Evolutionary conservation across 2,113 vertebrate species (phyloP).

Genomic region (Centropus bengalensis): DNA sequence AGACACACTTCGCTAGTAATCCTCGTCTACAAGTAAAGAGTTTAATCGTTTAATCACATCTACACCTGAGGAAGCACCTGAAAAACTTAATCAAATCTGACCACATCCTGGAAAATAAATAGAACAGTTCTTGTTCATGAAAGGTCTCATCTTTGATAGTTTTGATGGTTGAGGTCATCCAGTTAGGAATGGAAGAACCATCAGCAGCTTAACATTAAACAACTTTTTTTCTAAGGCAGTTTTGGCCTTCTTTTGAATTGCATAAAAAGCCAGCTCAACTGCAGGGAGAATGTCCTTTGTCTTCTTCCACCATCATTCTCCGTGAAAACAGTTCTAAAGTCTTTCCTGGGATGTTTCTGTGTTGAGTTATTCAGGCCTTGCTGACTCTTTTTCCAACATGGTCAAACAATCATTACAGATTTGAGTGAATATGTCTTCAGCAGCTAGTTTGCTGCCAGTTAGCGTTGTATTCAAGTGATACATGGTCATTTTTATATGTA

Average conservation of each 20-base stretch:
- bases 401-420: neutral
- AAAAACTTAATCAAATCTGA: neutral
- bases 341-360: neutral
- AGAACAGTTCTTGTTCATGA: neutral
- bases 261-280: neutral
- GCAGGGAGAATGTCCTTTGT: neutral
- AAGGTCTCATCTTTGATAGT: neutral
- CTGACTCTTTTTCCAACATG: neutral
- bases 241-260: neutral
- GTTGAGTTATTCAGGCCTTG: neutral
- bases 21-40: neutral
- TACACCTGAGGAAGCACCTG: neutral
- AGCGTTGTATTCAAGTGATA: neutral
- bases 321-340: neutral
- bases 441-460: neutral
- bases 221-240: neutral
- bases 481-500: rapidly evolving
- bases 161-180: neutral
- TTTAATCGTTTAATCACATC: neutral
- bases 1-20: neutral
- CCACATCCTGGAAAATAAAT: neutral
- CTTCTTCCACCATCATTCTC: neutral
- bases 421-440: neutral
- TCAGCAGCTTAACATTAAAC: neutral
- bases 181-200: neutral